Conservation (phyloP, 2,888 invertebrate genomes). For the Leptothorax acervorum region DNA sequence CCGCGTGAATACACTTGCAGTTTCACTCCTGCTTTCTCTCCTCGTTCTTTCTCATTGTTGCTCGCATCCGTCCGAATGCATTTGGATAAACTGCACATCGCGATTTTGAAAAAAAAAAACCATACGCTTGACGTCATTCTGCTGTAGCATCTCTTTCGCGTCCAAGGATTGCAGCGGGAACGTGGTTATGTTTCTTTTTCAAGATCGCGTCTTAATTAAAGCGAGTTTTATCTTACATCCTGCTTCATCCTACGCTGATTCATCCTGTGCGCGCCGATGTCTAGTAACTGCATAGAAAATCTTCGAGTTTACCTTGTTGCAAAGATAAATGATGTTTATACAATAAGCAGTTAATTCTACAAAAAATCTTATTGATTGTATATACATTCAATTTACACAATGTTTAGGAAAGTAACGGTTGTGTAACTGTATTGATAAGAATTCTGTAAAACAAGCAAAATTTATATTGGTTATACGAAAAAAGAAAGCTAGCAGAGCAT, state of each 20-base stretch:
- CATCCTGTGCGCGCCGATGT: not conserved
- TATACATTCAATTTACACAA: not conserved
- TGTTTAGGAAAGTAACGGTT: not conserved
- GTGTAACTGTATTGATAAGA: not conserved
- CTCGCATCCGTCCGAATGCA: not conserved
- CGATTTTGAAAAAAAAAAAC: constrained; percentile 1
- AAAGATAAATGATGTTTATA: constrained; percentile 22
- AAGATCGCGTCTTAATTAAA: constrained; percentile 43
- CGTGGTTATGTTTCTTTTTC: not conserved
- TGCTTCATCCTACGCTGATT: constrained; percentile 29
- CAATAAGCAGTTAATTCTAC: not conserved
- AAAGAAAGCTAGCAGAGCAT: not conserved
- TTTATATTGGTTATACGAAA: constrained; percentile 2
- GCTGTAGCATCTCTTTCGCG: not conserved
- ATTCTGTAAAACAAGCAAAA: not conserved
- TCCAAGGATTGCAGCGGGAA: not conserved
- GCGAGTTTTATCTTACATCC: not conserved
- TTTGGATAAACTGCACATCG: constrained; percentile 34
- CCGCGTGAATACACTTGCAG: constrained; percentile 18
- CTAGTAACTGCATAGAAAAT: constrained; percentile 16
- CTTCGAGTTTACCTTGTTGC: not conserved
- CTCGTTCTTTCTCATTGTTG: not conserved
- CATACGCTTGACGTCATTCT: constrained; percentile 30
- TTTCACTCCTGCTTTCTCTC: constrained; percentile 39
- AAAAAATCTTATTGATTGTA: not conserved